Evolutionary conservation across 2,113 vertebrate genomes (phyloP).

Genomic region (Colistium nudipinnis): DNA sequence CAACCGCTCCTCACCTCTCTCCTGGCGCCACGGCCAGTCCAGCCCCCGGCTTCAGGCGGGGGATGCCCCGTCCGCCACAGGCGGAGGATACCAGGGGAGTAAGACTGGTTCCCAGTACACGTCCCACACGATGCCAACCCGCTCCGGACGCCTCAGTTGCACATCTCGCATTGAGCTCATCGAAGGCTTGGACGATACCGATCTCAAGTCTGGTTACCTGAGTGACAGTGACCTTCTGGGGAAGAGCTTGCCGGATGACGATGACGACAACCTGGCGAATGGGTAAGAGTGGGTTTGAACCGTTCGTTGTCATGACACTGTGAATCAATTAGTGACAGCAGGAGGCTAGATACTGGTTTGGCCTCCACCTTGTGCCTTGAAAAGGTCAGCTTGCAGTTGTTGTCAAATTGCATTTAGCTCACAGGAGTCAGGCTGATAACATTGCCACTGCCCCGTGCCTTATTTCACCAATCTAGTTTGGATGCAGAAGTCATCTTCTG

Average conservation of each 20-base stretch:
- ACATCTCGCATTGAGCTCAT: slow-evolving; percentile 93
- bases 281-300: slow-evolving; percentile 81
- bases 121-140: slow-evolving; percentile 95
- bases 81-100: slow-evolving; percentile 82
- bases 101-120: slow-evolving; percentile 87
- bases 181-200: slow-evolving; percentile 83
- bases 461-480: background rate
- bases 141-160: slow-evolving; percentile 90
- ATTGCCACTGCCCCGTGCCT: background rate
- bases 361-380: slow-evolving; percentile 7
- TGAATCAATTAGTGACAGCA: slow-evolving; percentile 2
- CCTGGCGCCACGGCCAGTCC: slow-evolving; percentile 97
- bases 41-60: slow-evolving; percentile 95
- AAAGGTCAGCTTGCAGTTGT: slow-evolving; percentile 31
- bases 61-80: slow-evolving; percentile 88
- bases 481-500: no score
- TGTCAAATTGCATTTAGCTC: background rate
- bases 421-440: background rate
- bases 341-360: background rate
- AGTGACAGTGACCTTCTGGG: slow-evolving; percentile 94
- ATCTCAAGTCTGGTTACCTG: slow-evolving; percentile 96
- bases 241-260: slow-evolving; percentile 90
- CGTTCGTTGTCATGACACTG: slow-evolving; percentile 20
- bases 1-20: slow-evolving; percentile 95
- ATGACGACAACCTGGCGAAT: slow-evolving; percentile 94